Evolutionary conservation across 1,140 invertebrate genomes (phyloP), one percentile per base, ranked within the genome.

Genomic region (Scaptomyza graminum): DNA sequence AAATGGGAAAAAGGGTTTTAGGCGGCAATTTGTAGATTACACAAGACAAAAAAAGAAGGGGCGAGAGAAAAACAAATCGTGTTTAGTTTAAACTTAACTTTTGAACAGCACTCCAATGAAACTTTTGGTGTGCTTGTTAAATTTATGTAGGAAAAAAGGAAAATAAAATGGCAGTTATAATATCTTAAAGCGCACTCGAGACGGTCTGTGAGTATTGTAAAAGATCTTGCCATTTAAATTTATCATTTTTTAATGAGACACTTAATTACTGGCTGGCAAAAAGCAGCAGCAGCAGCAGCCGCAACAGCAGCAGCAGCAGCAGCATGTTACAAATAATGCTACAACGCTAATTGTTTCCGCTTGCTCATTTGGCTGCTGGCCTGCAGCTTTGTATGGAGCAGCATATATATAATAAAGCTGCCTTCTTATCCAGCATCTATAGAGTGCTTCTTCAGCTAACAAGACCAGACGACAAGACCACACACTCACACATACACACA

Each of bases 231-330:
- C 83, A 87, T 87, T 88, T 88, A 88, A 88, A 88, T 88, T 83
- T 88, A 88, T 88, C 79, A 88, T 88, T 88, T 88, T 88, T 88
- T 88, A 88, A 88, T 88, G 83, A 88, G 83, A 79, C 83, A 88
- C 83, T 88, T 88, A 88, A 88, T 88, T 88, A 88, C 79, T 70
- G 67, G 75, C 62, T 56, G 59, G 67, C 72, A 68, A 39, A 34
- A 3, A 31, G 28, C 28, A 31, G 3, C 28, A 31, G 28, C 7
- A 34, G 31, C 31, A 34, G 7, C 31, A 34, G 7, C 7, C 9
- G 31, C 31, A 34, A 0, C 31, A 7, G 28, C 28, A 31, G 28
- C 28, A 1, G 28, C 28, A 39, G 11, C 37, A 85, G 74, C 77
- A 75, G 60, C 80, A 76, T 79, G 80, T 84, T 80, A 74, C 80